Evolutionary conservation across 2,888 invertebrate species (phyloP).

Genomic region (Melolontha melolontha): DNA sequence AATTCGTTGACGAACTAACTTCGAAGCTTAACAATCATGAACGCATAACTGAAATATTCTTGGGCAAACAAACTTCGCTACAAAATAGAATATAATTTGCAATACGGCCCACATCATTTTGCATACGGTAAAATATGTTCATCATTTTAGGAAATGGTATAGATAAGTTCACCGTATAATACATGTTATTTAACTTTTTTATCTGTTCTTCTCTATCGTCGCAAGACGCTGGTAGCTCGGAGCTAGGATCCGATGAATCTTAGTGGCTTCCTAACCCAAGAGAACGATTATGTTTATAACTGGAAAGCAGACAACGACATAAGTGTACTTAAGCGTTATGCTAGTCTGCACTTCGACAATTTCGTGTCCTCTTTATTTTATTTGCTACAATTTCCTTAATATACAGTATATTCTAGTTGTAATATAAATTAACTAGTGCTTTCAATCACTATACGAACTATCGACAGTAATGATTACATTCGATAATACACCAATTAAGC

Average conservation of each 20-base stretch:
- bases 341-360: constrained; percentile 46
- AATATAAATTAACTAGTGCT: background rate
- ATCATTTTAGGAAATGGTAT: constrained; percentile 31
- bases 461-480: too few relatives aligned
- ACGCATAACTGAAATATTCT: too few relatives aligned
- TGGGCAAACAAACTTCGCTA: background rate
- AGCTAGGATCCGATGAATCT: constrained; percentile 48
- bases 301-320: constrained; percentile 45
- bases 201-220: constrained; percentile 33
- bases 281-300: constrained; percentile 53
- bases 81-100: constrained; percentile 37
- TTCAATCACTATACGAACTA: too few relatives aligned
- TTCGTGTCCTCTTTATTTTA: constrained; percentile 28
- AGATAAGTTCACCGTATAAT: constrained; percentile 43
- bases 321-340: constrained; percentile 51
- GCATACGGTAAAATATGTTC: constrained; percentile 27
- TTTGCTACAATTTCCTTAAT: background rate
- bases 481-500: too few relatives aligned
- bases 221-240: constrained; percentile 31
- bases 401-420: background rate
- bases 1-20: too few relatives aligned
- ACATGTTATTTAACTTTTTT: constrained; percentile 45
- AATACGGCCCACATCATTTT: constrained; percentile 14
- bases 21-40: too few relatives aligned
- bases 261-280: constrained; percentile 48